Evolutionary conservation across 2,797 vertebrate species (phyloP).

Genomic region (Alca torda): DNA sequence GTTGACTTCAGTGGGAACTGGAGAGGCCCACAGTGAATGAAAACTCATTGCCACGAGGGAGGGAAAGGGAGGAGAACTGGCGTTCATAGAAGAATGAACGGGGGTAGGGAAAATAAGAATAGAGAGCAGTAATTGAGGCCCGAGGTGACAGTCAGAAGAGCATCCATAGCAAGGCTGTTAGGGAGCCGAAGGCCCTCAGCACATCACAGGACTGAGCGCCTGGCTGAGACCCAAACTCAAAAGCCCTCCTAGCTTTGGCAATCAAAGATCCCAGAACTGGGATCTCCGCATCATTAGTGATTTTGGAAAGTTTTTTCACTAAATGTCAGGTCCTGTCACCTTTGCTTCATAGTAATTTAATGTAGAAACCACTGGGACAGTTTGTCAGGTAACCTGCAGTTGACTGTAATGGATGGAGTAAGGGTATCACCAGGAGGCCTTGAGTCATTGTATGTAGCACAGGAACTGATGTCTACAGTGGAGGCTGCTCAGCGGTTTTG

Average conservation of each 20-base stretch:
- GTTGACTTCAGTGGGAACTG: neutral
- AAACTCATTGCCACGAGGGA: neutral
- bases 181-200: neutral
- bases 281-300: neutral
- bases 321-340: neutral
- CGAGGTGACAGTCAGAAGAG: conserved; percentile 11
- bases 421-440: neutral
- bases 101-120: neutral
- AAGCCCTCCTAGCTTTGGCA: neutral
- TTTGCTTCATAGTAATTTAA: neutral
- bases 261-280: neutral
- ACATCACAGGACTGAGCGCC: neutral
- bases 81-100: neutral
- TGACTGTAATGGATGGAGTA: neutral
- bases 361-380: neutral
- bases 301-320: neutral
- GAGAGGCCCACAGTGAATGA: conserved; percentile 14
- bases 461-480: neutral
- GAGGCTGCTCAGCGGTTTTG: neutral
- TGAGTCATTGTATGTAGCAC: neutral
- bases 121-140: neutral
- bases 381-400: neutral
- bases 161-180: neutral
- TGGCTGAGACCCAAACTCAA: neutral
- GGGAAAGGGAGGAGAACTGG: neutral